These are phyloP conservation scores for Rotaria sp. DNA, from an alignment of 2,888 invertebrate species.

Conservation along the genomic window DNA sequence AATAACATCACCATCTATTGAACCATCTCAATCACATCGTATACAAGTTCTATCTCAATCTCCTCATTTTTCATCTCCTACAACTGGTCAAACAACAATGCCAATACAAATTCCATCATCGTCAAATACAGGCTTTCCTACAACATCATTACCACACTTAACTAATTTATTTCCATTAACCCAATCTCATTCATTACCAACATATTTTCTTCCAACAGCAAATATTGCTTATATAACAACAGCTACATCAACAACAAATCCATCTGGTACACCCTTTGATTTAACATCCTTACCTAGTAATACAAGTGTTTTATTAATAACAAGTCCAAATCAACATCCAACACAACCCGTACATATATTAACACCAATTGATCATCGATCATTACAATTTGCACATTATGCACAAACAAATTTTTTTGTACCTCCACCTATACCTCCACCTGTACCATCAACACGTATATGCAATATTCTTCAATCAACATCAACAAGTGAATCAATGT, in stretches of 20 bases:
- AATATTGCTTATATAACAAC: background rate
- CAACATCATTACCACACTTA: background rate
- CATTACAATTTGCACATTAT: background rate
- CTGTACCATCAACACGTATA: background rate
- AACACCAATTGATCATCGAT: background rate
- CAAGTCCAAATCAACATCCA: background rate
- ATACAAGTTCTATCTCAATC: background rate
- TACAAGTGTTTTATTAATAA: background rate
- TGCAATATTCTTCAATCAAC: background rate
- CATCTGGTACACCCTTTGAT: background rate
- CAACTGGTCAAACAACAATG: background rate
- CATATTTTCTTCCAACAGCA: background rate
- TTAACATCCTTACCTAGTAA: background rate
- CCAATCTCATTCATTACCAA: slow-evolving; percentile 24
- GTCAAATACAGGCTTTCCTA: background rate
- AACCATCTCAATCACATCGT: background rate
- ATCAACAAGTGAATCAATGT: background rate
- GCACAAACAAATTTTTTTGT: background rate
- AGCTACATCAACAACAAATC: background rate
- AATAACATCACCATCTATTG: background rate
- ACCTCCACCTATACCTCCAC: background rate
- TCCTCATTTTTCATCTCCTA: background rate
- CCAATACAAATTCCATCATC: slow-evolving; percentile 22
- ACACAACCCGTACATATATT: background rate
- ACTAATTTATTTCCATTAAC: background rate